Evolutionary conservation across 1,140 invertebrate species (phyloP).

Genomic region (Cryptotermes secundus): DNA sequence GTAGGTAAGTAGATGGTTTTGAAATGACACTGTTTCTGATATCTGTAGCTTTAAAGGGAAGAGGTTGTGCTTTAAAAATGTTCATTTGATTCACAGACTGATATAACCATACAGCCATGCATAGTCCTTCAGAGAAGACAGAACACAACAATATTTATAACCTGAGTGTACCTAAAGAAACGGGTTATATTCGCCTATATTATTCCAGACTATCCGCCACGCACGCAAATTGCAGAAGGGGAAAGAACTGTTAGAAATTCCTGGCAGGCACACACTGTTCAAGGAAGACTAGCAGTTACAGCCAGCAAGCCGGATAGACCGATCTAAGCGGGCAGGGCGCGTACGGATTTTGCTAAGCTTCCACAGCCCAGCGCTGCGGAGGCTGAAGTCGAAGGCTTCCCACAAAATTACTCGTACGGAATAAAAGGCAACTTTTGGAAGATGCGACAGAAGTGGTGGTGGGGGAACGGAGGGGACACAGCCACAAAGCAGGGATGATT

Average conservation of each 20-base stretch:
- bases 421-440: slow-evolving; percentile 13
- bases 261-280: background rate
- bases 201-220: background rate
- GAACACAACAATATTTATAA: background rate
- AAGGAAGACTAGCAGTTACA: background rate
- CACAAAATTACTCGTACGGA: slow-evolving; percentile 15
- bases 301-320: background rate
- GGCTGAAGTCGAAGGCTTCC: background rate
- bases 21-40: too few species aligned
- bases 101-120: too few species aligned
- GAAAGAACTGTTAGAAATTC: background rate
- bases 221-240: background rate
- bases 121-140: too few species aligned
- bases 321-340: background rate
- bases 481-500: background rate
- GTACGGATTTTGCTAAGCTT: background rate
- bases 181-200: background rate
- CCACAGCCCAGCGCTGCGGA: background rate
- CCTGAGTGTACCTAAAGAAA: background rate
- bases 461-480: background rate
- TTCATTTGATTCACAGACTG: too few species aligned
- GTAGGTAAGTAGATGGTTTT: too few species aligned
- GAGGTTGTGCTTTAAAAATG: too few species aligned
- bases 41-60: too few species aligned
- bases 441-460: background rate